Evolutionary conservation across 2,797 vertebrate genomes (phyloP).

Genomic region (Hemitrygon akajei): DNA sequence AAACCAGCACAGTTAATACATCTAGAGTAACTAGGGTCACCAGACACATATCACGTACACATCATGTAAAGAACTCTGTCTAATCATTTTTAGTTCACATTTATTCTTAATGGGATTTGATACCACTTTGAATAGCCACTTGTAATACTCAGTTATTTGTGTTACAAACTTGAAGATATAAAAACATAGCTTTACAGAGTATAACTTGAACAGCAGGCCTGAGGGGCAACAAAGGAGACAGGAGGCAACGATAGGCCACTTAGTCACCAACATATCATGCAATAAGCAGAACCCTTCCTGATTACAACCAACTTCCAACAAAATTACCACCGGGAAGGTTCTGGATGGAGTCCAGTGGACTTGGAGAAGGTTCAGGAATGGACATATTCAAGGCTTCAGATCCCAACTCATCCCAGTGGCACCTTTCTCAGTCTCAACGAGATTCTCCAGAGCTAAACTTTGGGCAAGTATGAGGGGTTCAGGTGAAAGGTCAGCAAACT

Average conservation of each 20-base stretch:
- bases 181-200: background rate
- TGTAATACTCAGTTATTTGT: background rate
- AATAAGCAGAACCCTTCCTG: background rate
- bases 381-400: background rate
- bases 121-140: background rate
- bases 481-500: no score
- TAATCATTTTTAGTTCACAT: background rate
- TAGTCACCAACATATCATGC: background rate
- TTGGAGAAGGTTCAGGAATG: background rate
- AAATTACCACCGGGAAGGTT: background rate
- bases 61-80: background rate
- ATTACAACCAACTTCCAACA: background rate
- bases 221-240: no score
- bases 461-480: no score
- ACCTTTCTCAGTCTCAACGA: background rate
- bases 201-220: background rate
- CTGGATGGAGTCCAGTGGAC: background rate
- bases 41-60: background rate
- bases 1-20: background rate
- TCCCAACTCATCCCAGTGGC: background rate
- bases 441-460: background rate
- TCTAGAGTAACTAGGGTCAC: background rate
- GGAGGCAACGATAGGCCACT: background rate
- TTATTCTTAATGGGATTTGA: background rate
- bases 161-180: slow-evolving; percentile 22